phyloP scores from a whole-genome alignment of 2,113 vertebrate genomes.

The Pelodiscus sinensis region DNA sequence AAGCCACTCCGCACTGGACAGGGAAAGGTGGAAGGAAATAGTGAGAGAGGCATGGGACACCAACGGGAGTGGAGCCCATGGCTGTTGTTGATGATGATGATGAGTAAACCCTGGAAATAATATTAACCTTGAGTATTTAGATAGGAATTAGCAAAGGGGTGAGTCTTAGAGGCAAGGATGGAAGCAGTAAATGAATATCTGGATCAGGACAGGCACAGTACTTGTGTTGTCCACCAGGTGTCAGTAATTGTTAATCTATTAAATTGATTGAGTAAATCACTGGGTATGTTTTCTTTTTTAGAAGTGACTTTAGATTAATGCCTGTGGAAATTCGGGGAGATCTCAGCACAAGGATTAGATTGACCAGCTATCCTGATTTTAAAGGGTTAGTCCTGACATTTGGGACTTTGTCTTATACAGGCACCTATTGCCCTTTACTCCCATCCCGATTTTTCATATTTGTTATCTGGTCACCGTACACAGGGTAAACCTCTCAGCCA shows the following conservation, averaged over 20 bases:
- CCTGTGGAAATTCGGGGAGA: neutral
- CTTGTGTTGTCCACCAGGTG: constrained; percentile 3
- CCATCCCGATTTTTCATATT: neutral
- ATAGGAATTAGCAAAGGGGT: neutral
- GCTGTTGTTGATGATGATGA: no score
- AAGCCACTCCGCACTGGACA: no score
- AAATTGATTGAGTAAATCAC: neutral
- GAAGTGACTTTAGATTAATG: accelerated
- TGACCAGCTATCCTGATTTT: neutral
- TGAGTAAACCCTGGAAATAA: accelerated
- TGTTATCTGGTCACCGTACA: neutral
- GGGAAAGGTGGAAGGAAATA: no score
- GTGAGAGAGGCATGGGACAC: no score
- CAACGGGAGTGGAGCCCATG: no score
- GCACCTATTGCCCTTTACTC: neutral
- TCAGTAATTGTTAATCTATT: neutral
- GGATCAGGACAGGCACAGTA: neutral
- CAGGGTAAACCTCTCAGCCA: neutral
- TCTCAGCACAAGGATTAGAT: neutral
- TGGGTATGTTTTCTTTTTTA: neutral
- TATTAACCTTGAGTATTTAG: accelerated
- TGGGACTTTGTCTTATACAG: neutral
- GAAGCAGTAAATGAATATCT: neutral
- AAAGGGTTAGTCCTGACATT: neutral
- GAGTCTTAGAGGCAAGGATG: no score